Conservation (phyloP, 2,888 invertebrate species). For the Sceliomorpha sp. region DNA sequence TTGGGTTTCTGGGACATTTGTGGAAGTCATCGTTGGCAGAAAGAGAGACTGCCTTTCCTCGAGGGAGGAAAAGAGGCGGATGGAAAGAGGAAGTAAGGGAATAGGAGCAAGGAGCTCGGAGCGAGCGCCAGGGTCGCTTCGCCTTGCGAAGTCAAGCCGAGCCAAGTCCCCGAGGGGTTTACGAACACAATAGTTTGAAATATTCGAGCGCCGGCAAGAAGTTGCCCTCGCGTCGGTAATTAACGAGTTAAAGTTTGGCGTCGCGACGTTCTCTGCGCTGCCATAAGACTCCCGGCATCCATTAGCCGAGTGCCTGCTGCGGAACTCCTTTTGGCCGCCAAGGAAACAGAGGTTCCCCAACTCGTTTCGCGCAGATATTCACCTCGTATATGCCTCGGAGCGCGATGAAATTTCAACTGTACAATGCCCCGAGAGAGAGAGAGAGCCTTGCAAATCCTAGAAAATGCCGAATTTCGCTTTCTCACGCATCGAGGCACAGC, state of each 20-base stretch:
- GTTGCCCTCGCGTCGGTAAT: constrained; percentile 79
- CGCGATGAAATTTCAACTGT: constrained; percentile 54
- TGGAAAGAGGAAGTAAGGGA: constrained; percentile 50
- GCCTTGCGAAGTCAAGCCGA: constrained; percentile 67
- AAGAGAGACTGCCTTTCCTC: constrained; percentile 49
- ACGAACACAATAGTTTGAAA: constrained; percentile 80
- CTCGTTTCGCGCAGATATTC: constrained; percentile 55
- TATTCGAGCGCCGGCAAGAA: constrained; percentile 73
- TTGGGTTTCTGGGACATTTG: constrained; percentile 72
- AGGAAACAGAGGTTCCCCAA: constrained; percentile 68
- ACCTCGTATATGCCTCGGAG: constrained; percentile 50
- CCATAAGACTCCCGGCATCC: constrained; percentile 77
- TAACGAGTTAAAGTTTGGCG: constrained; percentile 81
- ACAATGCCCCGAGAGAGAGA: constrained; percentile 41
- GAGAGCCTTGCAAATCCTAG: constrained; percentile 46
- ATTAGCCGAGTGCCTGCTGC: constrained; percentile 78
- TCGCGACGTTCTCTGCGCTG: constrained; percentile 71
- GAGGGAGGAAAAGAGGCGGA: constrained; percentile 15
- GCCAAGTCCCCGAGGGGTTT: constrained; percentile 72
- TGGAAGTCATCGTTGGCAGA: constrained; percentile 52
- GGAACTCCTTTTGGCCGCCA: constrained; percentile 74
- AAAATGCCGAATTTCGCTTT: constrained; percentile 54
- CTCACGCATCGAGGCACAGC: constrained; percentile 24
- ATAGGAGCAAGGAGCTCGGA: constrained; percentile 54
- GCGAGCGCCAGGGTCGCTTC: constrained; percentile 61